Conservation (phyloP, 1,140 invertebrate genomes). For the Drosophila aff. region DNA sequence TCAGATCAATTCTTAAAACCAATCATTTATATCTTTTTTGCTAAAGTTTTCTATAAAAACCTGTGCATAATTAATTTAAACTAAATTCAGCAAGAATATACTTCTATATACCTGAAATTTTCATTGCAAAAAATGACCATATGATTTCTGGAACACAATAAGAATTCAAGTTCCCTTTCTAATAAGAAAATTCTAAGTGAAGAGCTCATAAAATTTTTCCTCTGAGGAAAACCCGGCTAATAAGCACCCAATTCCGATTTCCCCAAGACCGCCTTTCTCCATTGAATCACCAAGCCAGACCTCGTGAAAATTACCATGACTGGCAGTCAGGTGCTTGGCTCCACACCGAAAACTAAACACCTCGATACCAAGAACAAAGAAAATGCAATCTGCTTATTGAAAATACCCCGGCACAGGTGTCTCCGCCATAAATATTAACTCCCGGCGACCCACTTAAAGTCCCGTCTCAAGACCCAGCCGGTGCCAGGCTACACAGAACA, state of each 20-base stretch:
- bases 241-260: constrained; percentile 10
- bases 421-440: constrained; percentile 49
- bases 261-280: constrained; percentile 8
- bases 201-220: constrained; percentile 1
- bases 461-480: constrained; percentile 30
- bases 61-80: neutral
- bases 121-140: neutral
- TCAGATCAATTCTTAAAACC: neutral
- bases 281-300: constrained; percentile 11
- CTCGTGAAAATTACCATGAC: constrained; percentile 25
- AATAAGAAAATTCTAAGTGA: constrained; percentile 3
- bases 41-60: neutral
- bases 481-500: constrained; percentile 10
- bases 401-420: constrained; percentile 55
- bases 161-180: neutral
- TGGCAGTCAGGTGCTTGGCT: constrained; percentile 24
- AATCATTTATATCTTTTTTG: neutral
- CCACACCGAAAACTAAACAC: constrained; percentile 19
- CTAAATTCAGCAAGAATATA: too few relatives aligned
- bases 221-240: neutral
- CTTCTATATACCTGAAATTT: neutral
- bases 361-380: constrained; percentile 25
- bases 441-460: constrained; percentile 55
- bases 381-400: constrained; percentile 39
- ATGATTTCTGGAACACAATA: neutral